phyloP scores from a whole-genome alignment of 1,140 invertebrate genomes.

The Philaenus spumarius region DNA sequence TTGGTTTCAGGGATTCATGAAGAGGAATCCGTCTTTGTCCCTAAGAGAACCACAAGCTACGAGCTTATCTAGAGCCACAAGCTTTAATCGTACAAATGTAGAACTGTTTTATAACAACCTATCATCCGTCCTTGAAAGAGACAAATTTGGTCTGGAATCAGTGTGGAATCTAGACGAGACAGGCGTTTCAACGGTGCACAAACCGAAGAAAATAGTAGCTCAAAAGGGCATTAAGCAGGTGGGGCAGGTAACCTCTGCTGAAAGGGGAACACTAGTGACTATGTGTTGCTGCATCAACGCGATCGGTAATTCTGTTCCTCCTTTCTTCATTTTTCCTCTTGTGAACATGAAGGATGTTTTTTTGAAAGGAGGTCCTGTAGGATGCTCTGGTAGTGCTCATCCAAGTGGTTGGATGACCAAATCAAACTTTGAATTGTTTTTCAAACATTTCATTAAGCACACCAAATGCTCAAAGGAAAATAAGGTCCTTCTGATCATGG shows the following conservation, averaged over 20 bases:
- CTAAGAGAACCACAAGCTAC: too few species aligned
- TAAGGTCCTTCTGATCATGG: slow-evolving; percentile 24
- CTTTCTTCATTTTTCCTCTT: slow-evolving; percentile 39
- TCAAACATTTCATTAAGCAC: slow-evolving; percentile 8
- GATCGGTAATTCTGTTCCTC: slow-evolving; percentile 34
- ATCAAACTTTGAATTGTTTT: slow-evolving; percentile 30
- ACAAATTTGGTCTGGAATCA: slow-evolving; percentile 28
- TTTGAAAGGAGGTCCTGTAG: slow-evolving; percentile 38
- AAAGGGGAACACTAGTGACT: too few species aligned
- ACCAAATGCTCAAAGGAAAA: too few species aligned
- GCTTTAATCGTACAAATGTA: too few species aligned
- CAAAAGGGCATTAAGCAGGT: too few species aligned
- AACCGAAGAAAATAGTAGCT: too few species aligned
- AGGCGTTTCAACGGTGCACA: slow-evolving; percentile 36
- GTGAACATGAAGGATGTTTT: slow-evolving; percentile 40
- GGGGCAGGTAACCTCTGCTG: slow-evolving; percentile 33
- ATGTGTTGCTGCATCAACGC: slow-evolving; percentile 31
- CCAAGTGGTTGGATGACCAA: slow-evolving; percentile 40
- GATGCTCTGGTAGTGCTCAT: slow-evolving; percentile 35
- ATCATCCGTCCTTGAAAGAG: too few species aligned
- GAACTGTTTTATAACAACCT: too few species aligned
- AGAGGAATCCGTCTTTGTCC: too few species aligned
- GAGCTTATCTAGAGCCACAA: too few species aligned
- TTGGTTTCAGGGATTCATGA: too few species aligned
- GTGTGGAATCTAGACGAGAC: slow-evolving; percentile 38